Percentiles rank a stretch among this genome's conserved stretches.
phyloP scores from a whole-genome alignment of 2,113 vertebrate genomes.

The Fulica atra region DNA sequence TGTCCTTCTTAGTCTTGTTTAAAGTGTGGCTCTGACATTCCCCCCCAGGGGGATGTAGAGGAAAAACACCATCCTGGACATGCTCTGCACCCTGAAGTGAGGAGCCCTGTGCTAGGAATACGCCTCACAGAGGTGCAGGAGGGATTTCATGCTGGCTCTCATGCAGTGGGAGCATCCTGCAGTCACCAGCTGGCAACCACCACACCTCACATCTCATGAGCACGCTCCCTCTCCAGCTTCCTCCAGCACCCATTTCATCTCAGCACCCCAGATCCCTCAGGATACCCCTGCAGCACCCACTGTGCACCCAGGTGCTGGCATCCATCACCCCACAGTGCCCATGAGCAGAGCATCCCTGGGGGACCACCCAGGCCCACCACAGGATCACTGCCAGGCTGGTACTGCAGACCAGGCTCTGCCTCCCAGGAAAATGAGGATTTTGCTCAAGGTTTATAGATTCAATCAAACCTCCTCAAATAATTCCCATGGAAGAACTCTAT shows the following conservation, averaged over 20 bases:
- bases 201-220: rapidly evolving
- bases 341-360: rapidly evolving
- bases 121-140: neutral
- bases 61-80: neutral
- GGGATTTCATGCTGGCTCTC: neutral
- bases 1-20: neutral
- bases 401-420: neutral
- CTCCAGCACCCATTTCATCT: neutral
- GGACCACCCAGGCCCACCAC: neutral
- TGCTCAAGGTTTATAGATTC: slow-evolving; percentile 67
- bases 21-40: neutral
- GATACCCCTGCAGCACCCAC: rapidly evolving
- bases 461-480: slow-evolving; percentile 43
- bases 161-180: neutral
- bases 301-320: neutral
- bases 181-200: neutral
- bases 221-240: neutral
- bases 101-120: neutral
- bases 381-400: neutral
- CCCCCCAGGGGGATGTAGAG: neutral
- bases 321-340: neutral
- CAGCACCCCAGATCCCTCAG: neutral
- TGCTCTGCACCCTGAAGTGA: no score
- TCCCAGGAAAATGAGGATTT: slow-evolving; percentile 15
- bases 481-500: slow-evolving; percentile 32